A percentile compares a stretch with the other conserved stretches of the same genome.
phyloP scores from a whole-genome alignment of 2,888 invertebrate species.

The Sabellastarte sp. region DNA sequence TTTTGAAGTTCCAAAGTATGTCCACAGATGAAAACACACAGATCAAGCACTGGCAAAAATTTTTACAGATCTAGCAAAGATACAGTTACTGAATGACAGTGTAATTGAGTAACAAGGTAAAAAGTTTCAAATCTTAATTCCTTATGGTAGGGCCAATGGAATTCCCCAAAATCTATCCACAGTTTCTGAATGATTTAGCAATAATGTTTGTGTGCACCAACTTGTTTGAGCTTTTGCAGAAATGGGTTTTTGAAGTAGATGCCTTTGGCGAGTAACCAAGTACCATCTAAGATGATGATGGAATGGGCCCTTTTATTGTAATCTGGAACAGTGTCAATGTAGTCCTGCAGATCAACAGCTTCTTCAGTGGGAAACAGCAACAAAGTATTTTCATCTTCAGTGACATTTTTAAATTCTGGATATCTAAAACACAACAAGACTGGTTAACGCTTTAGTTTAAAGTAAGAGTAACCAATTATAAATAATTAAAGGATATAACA shows the following conservation, averaged over 20 bases:
- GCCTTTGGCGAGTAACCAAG: constrained; percentile 93
- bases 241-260: constrained; percentile 81
- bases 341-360: constrained; percentile 40
- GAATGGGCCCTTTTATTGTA: constrained; percentile 64
- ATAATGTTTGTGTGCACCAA: too few species aligned
- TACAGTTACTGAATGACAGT: too few species aligned
- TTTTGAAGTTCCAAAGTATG: too few species aligned
- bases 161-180: too few species aligned
- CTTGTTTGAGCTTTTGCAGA: constrained; percentile 73
- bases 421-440: constrained; percentile 1
- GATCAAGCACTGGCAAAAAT: too few species aligned
- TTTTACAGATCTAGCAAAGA: too few species aligned
- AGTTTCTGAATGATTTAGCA: too few species aligned
- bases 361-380: constrained; percentile 77
- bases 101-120: too few species aligned
- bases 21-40: too few species aligned
- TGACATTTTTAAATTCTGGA: not conserved
- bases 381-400: constrained; percentile 74
- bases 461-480: not conserved
- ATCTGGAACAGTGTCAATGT: not conserved
- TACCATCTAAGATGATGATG: constrained; percentile 85
- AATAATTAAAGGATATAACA: not conserved
- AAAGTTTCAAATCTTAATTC: too few species aligned
- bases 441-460: not conserved
- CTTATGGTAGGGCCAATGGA: too few species aligned